Base-by-base conservation (phyloP, 2,888 invertebrate genomes). In the Sphaerophoria rueppellii region DNA sequence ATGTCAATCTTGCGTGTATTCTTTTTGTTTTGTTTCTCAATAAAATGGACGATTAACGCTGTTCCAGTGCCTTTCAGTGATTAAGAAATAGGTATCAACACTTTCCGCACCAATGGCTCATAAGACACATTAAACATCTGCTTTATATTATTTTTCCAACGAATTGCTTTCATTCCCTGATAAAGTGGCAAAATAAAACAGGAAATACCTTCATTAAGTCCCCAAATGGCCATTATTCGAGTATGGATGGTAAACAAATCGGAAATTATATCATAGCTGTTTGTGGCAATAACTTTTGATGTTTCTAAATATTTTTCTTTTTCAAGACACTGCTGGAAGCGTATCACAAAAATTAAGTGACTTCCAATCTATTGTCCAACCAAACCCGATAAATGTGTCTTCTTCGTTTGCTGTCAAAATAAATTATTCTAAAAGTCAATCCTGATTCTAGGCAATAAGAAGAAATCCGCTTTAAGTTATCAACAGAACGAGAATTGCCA, bases 201-300 rank as follows among this genome's bases (percentile, higher is more conserved):
- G 6, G 6, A 37, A 37, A 34, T n/a, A 55, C 5, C 7, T 12
- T 1, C 34, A 12, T 6, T n/a, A 6, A 58, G 37, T 40, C 60
- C 12, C 60, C 4, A 16, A 69, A 61, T 67, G 52, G 46, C 58
- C 12, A 60, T 60, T 60, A 60, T 60, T 40, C 6, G 43, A n/a
- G 40, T 60, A 43, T 11, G 24, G 43, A 40, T 24, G 24, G 60
- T 60, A 16, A 69, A 69, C 69, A 80, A 74, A 80, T 77, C 72
- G 72, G 46, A 54, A 77, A 77, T 48, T 71, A 76, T 82, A 72
- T 60, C 67, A 82, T 72, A 24, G 24, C 65, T 43, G 55, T 40
- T 43, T 77, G 0, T 60, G 77, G 81, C 69, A 77, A 77, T 82
- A 82, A 77, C 77, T 82, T 82, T 43, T 67, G 67, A 82, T 55